phyloP scores from a whole-genome alignment of 2,113 vertebrate species.

The Hippolais icterina region DNA sequence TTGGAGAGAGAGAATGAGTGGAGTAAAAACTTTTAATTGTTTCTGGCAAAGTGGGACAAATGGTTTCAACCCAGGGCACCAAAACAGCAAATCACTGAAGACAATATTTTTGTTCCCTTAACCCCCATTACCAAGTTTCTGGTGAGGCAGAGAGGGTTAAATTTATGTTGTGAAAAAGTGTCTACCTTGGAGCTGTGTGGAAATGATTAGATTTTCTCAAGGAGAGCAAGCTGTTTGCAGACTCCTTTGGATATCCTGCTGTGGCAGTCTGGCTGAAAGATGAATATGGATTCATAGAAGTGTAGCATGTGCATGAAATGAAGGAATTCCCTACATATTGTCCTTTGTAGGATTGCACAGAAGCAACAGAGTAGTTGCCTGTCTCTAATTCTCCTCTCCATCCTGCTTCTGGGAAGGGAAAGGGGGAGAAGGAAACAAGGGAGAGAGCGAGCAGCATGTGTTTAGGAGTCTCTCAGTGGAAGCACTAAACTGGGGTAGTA shows the following conservation, averaged over 20 bases:
- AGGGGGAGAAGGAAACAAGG: too few relatives aligned
- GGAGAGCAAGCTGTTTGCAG: background rate
- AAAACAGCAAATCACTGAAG: background rate
- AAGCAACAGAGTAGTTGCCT: background rate
- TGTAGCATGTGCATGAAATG: background rate
- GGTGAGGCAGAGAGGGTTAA: background rate
- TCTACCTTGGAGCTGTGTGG: background rate
- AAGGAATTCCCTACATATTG: background rate
- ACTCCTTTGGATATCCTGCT: background rate
- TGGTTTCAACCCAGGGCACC: background rate
- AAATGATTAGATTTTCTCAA: background rate
- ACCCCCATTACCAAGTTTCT: background rate
- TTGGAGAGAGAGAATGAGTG: background rate
- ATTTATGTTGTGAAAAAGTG: background rate
- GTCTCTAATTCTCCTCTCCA: background rate
- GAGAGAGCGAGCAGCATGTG: accelerated
- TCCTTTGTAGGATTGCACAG: background rate
- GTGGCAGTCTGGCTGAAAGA: background rate
- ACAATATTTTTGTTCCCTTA: background rate
- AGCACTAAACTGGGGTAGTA: background rate
- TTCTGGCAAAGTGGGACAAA: background rate
- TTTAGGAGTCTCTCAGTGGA: background rate
- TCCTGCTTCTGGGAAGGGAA: background rate
- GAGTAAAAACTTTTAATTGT: background rate
- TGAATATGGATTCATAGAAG: background rate